Percentiles rank a stretch among this genome's conserved stretches.
phyloP scores from a whole-genome alignment of 2,113 vertebrate species.

The Strigops habroptila region DNA sequence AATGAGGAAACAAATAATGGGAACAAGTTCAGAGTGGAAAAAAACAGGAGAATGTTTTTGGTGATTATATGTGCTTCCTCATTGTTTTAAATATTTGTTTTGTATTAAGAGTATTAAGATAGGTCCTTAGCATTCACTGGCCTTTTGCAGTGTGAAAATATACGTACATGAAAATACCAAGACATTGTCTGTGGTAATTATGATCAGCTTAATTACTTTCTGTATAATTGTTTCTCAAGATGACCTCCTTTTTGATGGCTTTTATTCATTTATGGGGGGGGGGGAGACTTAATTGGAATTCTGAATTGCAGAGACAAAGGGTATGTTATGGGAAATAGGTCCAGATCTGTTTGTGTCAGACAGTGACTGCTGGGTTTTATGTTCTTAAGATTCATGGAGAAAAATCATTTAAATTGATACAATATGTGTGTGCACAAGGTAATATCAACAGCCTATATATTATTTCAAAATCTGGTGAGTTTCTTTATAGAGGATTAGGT shows the following conservation, averaged over 20 bases:
- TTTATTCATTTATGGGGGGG: constrained; percentile 37
- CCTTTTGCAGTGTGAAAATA: neutral
- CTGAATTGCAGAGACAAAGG: constrained; percentile 47
- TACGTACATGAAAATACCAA: neutral
- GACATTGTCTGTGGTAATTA: constrained; percentile 23
- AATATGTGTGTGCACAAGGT: constrained; percentile 25
- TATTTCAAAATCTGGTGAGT: constrained; percentile 64
- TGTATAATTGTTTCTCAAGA: constrained; percentile 55
- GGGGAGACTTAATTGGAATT: constrained; percentile 54
- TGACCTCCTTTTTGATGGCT: constrained; percentile 49
- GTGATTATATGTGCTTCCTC: neutral
- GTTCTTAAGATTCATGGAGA: constrained; percentile 18
- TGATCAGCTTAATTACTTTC: constrained; percentile 51
- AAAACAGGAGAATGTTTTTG: neutral
- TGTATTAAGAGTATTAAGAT: too few species aligned
- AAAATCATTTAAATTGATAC: constrained; percentile 68
- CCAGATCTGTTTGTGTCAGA: constrained; percentile 44
- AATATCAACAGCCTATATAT: constrained; percentile 65
- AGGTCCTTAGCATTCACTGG: neutral
- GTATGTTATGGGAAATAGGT: constrained; percentile 10
- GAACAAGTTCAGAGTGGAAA: neutral
- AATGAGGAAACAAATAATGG: neutral
- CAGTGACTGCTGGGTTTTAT: neutral
- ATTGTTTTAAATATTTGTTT: neutral
- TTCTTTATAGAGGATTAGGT: constrained; percentile 67